Percentiles rank a stretch among this genome's conserved stretches.
Conservation (phyloP, 2,888 invertebrate genomes). For the Horisme vitalbata region DNA sequence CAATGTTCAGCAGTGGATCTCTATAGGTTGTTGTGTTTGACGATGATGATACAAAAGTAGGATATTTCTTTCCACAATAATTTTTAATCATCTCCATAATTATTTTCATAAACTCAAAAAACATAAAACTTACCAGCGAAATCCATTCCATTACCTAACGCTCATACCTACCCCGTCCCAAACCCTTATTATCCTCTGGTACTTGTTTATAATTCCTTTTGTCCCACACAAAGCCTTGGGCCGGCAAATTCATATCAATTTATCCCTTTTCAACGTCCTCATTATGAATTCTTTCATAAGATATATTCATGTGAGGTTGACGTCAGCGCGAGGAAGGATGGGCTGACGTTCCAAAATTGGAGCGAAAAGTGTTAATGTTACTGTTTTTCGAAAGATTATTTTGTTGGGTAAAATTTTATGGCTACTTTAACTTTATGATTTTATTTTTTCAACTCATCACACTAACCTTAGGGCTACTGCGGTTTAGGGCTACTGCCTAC, state of each 20-base stretch:
- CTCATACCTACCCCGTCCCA: conserved; percentile 7
- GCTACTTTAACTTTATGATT: too few species aligned
- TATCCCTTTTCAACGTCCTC: conserved; percentile 57
- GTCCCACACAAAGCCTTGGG: conserved; percentile 57
- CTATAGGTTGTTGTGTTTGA: too few species aligned
- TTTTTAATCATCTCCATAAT: conserved; percentile 15
- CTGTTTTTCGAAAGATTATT: too few species aligned
- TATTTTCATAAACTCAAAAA: conserved; percentile 13
- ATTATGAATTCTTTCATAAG: conserved; percentile 73
- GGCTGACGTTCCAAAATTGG: conserved; percentile 16
- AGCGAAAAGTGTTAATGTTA: conserved; percentile 24
- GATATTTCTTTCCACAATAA: too few species aligned
- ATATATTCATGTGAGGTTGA: conserved; percentile 51
- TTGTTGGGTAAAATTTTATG: conserved; percentile 25
- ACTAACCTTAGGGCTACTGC: not conserved
- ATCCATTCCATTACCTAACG: conserved; percentile 18
- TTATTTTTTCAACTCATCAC: too few species aligned
- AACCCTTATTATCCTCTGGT: conserved; percentile 48
- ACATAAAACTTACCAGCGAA: conserved; percentile 14
- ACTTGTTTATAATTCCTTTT: conserved; percentile 73
- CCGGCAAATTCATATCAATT: conserved; percentile 74
- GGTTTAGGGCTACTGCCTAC: too few species aligned
- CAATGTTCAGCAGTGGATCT: too few species aligned
- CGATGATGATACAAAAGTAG: too few species aligned
- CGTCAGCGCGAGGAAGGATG: conserved; percentile 31